These are phyloP conservation scores for Hirtodrosophila cameraria DNA, from an alignment of 2,888 invertebrate genomes.

Conservation along the genomic window DNA sequence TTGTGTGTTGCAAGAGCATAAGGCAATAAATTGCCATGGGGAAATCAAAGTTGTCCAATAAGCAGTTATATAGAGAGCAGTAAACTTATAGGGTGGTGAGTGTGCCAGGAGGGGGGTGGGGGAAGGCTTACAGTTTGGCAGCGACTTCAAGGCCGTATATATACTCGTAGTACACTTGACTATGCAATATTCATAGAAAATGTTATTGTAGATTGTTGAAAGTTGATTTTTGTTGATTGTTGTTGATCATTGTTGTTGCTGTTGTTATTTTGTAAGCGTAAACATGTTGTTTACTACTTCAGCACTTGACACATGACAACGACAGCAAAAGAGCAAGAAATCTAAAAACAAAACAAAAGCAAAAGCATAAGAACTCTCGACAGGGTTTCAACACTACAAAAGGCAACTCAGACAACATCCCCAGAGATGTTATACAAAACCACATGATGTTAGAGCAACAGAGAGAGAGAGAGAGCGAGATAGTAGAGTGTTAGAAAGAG, in stretches of 20 bases:
- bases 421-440: constrained; percentile 21
- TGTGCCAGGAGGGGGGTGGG: background rate
- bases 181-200: constrained; percentile 10
- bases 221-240: too few species aligned
- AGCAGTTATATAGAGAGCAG: too few species aligned
- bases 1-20: background rate
- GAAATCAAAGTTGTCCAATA: constrained; percentile 37
- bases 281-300: constrained; percentile 62
- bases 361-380: background rate
- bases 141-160: constrained; percentile 38
- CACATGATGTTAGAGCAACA: constrained; percentile 2
- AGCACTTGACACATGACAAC: constrained; percentile 72
- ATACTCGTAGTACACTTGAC: constrained; percentile 9
- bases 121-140: background rate
- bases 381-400: background rate
- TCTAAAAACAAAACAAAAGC: constrained; percentile 1
- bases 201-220: constrained; percentile 7
- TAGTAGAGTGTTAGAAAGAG: background rate
- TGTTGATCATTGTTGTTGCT: constrained; percentile 9
- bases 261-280: constrained; percentile 32
- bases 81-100: too few species aligned
- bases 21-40: constrained; percentile 13
- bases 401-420: constrained; percentile 12
- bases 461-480: background rate
- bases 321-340: constrained; percentile 18